phyloP scores from a whole-genome alignment of 2,113 vertebrate species.

The Xenopus tropicalis region UCB_Xtro_10.0 CM004444.2:173818501-173819000 shows the following conservation, averaged over 20 bases:
- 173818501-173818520: too few species aligned
- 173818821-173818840: background rate
- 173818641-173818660: constrained; percentile 32
- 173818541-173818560: constrained; percentile 17
- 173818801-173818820: too few species aligned
- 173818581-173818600: constrained; percentile 31
- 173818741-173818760: background rate
- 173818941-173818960: constrained; percentile 89
- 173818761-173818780: too few species aligned
- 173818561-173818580: constrained; percentile 45
- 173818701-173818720: background rate
- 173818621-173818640: constrained; percentile 33
- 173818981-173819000: constrained; percentile 50
- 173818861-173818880: constrained; percentile 38
- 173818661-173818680: constrained; percentile 7
- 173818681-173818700: constrained; percentile 2
- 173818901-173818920: constrained; percentile 87
- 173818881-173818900: constrained; percentile 81
- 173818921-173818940: constrained; percentile 97
- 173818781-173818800: background rate
- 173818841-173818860: background rate
- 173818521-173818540: background rate
- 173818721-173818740: background rate
- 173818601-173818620: background rate
- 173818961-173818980: constrained; percentile 65